Evolutionary conservation across 2,888 invertebrate genomes (phyloP), one percentile per base, ranked within the genome.

Genomic region (Ichneumon xanthorius): DNA sequence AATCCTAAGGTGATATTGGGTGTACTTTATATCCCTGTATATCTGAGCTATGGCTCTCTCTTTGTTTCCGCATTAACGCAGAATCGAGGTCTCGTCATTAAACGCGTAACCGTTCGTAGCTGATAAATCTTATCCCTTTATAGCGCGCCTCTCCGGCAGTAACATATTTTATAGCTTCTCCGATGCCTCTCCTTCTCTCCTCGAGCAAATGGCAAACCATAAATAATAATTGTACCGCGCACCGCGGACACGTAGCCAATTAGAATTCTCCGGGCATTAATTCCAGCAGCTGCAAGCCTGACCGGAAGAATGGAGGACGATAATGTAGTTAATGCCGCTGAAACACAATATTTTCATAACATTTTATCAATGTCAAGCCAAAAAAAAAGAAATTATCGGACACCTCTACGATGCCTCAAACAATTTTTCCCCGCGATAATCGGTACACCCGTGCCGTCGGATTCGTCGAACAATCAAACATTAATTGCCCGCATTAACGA

Each of bases 121-220:
- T 92, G 92, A 92, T 92, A 92, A 92, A 92, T 91, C 91, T 92
- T 92, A 92, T 92, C 92, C 91, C 90, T 92, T 92, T 92, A 92
- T 90, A 85, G 89, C 92, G 89, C 86, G 78, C 65, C 70, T 37
- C 58, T 87, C 87, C 78, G 89, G 90, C 90, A 90, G 91, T 92
- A 92, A 92, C 91, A 89, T 86, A 88, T 88, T 92, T 92, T 92
- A 92, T 92, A 91, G 87, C 88, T 80, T 65, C 82, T 82, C 82
- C 88, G 90, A 90, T 92, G 89, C 50, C 67, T 75, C 71, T 33
- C 16, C 26, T 4, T 61, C 30, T 61, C 30, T 61, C n/a, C 26
- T 61, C 89, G 87, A 88, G 88, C 89, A 89, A 90, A 92, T 89
- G 91, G 87, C 90, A 88, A 88, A 73, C 88, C 88, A 89, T 91